Conservation (phyloP, 2,888 invertebrate genomes). For the Corbicula japonica region DNA sequence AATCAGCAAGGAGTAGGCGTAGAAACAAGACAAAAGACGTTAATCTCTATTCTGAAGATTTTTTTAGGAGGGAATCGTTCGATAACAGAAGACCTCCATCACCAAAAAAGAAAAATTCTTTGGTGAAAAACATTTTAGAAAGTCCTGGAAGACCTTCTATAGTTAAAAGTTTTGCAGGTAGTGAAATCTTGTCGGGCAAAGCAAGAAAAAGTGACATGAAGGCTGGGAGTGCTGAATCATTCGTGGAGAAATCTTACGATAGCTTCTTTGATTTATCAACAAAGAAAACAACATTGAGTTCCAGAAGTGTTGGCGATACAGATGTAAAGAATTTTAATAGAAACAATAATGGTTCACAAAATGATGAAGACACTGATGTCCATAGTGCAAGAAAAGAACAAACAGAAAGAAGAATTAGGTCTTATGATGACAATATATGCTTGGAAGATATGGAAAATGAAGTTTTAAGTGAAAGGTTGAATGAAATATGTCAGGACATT, state of each 20-base stretch:
- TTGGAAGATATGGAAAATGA: constrained; percentile 45
- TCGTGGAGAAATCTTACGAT: constrained; percentile 49
- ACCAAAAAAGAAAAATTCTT: constrained; percentile 50
- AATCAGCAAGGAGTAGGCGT: constrained; percentile 50
- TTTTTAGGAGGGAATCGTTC: constrained; percentile 56
- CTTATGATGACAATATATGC: constrained; percentile 23
- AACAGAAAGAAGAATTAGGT: constrained; percentile 12
- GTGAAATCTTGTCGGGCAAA: neutral
- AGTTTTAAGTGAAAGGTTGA: constrained; percentile 17
- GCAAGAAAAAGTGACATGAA: constrained; percentile 1
- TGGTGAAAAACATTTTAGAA: constrained; percentile 44
- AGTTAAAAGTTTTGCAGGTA: neutral
- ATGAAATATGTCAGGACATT: too few species aligned
- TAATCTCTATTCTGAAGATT: constrained; percentile 44
- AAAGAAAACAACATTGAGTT: neutral
- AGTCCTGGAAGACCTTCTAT: constrained; percentile 4
- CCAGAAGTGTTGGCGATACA: too few species aligned
- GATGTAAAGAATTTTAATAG: too few species aligned
- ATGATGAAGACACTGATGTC: neutral
- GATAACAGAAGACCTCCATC: constrained; percentile 59
- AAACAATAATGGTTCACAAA: neutral
- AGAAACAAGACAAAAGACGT: constrained; percentile 37
- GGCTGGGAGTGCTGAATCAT: constrained; percentile 10
- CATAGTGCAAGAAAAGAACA: neutral
- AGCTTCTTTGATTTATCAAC: constrained; percentile 52